Evolutionary conservation across 2,888 invertebrate genomes (phyloP).

Genomic region (Ryuthela nishihirai): DNA sequence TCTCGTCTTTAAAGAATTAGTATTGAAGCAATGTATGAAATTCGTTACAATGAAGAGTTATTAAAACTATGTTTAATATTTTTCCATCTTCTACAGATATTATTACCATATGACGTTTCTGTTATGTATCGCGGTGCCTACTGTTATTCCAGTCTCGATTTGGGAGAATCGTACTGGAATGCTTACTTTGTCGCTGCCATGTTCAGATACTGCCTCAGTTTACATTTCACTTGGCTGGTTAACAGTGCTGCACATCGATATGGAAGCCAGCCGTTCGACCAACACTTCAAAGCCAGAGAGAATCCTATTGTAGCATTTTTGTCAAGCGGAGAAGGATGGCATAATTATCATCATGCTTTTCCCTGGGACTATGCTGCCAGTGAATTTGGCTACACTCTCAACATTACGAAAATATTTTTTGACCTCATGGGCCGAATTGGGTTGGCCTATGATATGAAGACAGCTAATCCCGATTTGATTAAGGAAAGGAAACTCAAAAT

Average conservation of each 20-base stretch:
- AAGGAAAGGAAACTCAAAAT: too few species aligned
- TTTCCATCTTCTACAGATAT: too few species aligned
- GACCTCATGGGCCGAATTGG: slow-evolving; percentile 49
- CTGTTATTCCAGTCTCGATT: too few species aligned
- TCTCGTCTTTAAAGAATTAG: too few species aligned
- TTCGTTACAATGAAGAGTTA: too few species aligned
- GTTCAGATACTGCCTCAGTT: slow-evolving; percentile 52
- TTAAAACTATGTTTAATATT: too few species aligned
- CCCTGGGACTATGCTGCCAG: slow-evolving; percentile 52
- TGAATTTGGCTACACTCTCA: slow-evolving; percentile 49
- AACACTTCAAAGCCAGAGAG: slow-evolving; percentile 66
- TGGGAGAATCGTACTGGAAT: slow-evolving; percentile 58
- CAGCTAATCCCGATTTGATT: too few species aligned
- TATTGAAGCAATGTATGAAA: too few species aligned
- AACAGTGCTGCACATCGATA: slow-evolving; percentile 61
- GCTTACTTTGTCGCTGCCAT: slow-evolving; percentile 50
- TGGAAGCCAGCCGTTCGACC: slow-evolving; percentile 55
- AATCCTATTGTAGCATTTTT: slow-evolving; percentile 26
- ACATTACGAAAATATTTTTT: slow-evolving; percentile 50
- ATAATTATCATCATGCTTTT: slow-evolving; percentile 54
- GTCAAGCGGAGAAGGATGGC: slow-evolving; percentile 47
- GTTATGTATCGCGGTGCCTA: too few species aligned
- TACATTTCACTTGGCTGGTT: slow-evolving; percentile 56
- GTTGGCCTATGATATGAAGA: slow-evolving; percentile 48
- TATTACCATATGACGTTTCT: too few species aligned